phyloP scores from a whole-genome alignment of 2,888 invertebrate genomes.

The Dichetophora obliterata region DNA sequence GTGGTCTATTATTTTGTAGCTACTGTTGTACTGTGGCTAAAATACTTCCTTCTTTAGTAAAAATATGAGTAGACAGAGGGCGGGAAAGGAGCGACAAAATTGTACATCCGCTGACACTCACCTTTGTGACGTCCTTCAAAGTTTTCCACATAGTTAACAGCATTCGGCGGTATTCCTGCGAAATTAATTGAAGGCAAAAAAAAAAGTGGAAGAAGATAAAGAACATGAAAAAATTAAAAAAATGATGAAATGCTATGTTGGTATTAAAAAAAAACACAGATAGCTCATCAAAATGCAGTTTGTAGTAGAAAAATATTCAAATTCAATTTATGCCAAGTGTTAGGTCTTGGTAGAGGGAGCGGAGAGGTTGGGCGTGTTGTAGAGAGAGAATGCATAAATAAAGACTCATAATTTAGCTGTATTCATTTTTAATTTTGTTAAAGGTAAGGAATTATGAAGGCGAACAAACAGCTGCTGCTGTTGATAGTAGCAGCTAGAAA shows the following conservation, averaged over 20 bases:
- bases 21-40: conserved; percentile 36
- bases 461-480: neutral
- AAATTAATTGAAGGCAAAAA: conserved; percentile 45
- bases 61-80: neutral
- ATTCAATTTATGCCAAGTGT: conserved; percentile 42
- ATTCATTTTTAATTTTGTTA: conserved; percentile 21
- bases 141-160: conserved; percentile 68
- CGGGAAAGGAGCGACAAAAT: conserved; percentile 21
- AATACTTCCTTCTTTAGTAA: conserved; percentile 2
- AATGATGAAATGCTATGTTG: neutral
- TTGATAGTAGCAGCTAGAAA: neutral
- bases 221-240: conserved; percentile 11
- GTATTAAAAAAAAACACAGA: neutral
- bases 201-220: conserved; percentile 1
- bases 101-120: conserved; percentile 53
- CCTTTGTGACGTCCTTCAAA: conserved; percentile 68
- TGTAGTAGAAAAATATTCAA: conserved; percentile 40
- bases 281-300: conserved; percentile 44
- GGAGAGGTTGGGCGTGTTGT: neutral
- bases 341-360: neutral
- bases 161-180: conserved; percentile 68
- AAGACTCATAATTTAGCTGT: conserved; percentile 11
- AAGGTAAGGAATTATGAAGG: neutral
- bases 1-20: conserved; percentile 56
- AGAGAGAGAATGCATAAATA: neutral